phyloP scores from a whole-genome alignment of 2,888 invertebrate genomes.

The Drosophila gaucha region DNA sequence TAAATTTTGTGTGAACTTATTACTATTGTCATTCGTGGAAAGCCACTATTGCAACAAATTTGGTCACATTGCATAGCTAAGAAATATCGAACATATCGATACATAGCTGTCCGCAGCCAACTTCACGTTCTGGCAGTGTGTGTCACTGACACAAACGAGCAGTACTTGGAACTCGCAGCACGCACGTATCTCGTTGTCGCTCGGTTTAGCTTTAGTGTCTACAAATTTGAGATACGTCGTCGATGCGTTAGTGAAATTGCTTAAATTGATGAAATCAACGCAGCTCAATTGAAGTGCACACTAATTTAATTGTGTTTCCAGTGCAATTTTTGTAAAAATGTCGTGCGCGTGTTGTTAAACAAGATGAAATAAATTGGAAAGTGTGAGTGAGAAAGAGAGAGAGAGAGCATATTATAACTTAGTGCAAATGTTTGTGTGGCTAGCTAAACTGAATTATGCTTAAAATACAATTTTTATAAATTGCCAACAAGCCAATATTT shows the following conservation, averaged over 20 bases:
- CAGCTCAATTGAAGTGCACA: constrained; percentile 30
- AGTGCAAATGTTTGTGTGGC: constrained; percentile 41
- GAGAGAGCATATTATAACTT: constrained; percentile 16
- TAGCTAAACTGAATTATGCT: constrained; percentile 68
- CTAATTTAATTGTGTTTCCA: constrained; percentile 18
- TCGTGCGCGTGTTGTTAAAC: constrained; percentile 27
- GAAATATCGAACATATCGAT: constrained; percentile 20
- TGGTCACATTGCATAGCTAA: neutral
- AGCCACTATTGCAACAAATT: neutral
- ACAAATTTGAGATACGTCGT: constrained; percentile 44
- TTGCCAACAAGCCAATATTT: constrained; percentile 67
- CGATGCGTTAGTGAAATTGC: constrained; percentile 51
- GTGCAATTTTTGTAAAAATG: constrained; percentile 27
- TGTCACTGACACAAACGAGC: constrained; percentile 51
- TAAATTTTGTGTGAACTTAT: no score
- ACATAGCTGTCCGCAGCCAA: constrained; percentile 9
- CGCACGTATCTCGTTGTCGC: constrained; percentile 34
- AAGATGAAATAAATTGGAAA: constrained; percentile 29
- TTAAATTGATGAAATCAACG: constrained; percentile 52
- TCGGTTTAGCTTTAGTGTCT: constrained; percentile 18
- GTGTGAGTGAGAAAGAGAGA: constrained; percentile 17
- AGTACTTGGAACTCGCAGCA: constrained; percentile 38
- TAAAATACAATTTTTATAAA: constrained; percentile 69
- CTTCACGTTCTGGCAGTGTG: constrained; percentile 29
- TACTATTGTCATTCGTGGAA: neutral